These are phyloP conservation scores for Nephrotoma appendiculata DNA, from an alignment of 2,888 invertebrate species.

Conservation along the genomic window DNA sequence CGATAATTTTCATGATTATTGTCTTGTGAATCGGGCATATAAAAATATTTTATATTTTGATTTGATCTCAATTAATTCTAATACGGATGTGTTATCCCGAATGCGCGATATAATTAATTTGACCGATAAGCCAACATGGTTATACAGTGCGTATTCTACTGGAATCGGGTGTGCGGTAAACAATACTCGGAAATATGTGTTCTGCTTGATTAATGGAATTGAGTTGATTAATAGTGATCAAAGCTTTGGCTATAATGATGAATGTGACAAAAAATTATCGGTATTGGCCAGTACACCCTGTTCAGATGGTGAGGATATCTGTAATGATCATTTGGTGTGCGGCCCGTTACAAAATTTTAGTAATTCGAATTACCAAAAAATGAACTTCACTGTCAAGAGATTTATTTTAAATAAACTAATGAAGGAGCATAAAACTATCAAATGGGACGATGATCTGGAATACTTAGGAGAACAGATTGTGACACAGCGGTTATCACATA, in stretches of 20 bases:
- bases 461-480: background rate
- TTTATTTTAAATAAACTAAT: background rate
- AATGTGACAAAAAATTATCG: background rate
- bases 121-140: background rate
- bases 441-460: background rate
- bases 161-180: background rate
- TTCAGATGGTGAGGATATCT: background rate
- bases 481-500: background rate
- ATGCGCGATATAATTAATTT: background rate
- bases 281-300: background rate
- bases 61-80: background rate
- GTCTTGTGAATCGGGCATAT: background rate
- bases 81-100: background rate
- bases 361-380: background rate
- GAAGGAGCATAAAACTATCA: background rate
- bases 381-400: background rate
- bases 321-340: background rate
- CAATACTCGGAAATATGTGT: background rate
- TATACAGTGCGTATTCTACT: background rate
- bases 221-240: background rate
- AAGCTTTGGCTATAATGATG: background rate
- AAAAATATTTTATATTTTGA: background rate
- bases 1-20: background rate
- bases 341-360: background rate
- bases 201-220: background rate